Base-by-base conservation (phyloP, 2,888 invertebrate genomes). In the Ashinkailepas kermadecensis region DNA sequence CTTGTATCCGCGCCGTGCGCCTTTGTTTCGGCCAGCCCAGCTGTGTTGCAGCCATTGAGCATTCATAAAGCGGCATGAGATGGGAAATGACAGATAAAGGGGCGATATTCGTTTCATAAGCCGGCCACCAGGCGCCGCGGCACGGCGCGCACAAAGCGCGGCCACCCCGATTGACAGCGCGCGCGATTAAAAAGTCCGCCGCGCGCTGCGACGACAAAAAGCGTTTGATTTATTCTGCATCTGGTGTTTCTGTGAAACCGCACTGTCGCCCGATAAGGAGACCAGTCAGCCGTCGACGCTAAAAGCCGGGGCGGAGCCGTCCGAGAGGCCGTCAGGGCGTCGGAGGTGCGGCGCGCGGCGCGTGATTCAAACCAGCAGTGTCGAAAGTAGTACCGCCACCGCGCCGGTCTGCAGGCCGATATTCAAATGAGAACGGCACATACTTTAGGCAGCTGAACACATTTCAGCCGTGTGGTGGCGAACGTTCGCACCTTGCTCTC, bases 61-160 rank as follows among this genome's bases (percentile, higher is more conserved):
- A 56, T 8, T 74, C 74, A 74, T 56, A 74, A 74, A 74, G 74
- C 74, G 74, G 21, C 74, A 74, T 74, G 74, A 74, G 74, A 74
- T 74, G 74, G 54, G 74, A 74, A 74, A 74, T 74, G 74, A 74
- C 74, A 74, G 74, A 74, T 74, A 74, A 56, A 74, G 74, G 70
- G 74, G 54, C 25, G 25, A 39, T 70, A 39, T 70, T 25, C 70
- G 70, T 25, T 39, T 39, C 39, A 70, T 70, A 70, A 74, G 74
- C 54, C 74, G 74, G 56, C 54, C 56, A 11, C 56, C 56, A 56
- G 56, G 74, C 74, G 74, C 18, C 74, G 56, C 10, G 1, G 15
- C 18, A 39, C 23, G 39, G 3, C 56, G 54, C 54, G 3, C 13
- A 74, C 70, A 70, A 70, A 70, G 56, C 56, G 11, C 74, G 11